phyloP scores from a whole-genome alignment of 2,797 vertebrate species.

The Pelodytes ibericus region DNA sequence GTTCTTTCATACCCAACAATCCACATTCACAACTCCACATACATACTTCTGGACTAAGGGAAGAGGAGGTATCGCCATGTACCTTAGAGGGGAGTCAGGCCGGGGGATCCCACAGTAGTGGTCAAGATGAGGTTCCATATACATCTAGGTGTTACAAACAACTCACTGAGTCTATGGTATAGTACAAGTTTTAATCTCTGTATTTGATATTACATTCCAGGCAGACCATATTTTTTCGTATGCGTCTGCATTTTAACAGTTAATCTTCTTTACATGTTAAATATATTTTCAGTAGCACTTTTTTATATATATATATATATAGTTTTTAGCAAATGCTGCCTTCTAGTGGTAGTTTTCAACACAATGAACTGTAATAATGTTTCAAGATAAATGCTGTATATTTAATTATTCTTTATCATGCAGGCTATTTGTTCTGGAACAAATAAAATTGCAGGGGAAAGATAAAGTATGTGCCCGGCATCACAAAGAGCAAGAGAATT shows the following conservation, averaged over 20 bases:
- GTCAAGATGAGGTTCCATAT: no score
- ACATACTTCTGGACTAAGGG: no score
- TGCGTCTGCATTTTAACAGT: conserved; percentile 12
- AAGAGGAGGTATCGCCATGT: no score
- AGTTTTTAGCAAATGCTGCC: conserved; percentile 42
- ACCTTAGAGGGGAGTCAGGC: no score
- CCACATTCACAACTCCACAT: no score
- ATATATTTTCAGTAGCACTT: background rate
- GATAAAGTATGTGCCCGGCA: background rate
- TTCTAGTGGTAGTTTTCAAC: conserved; percentile 26
- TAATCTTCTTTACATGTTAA: conserved; percentile 29
- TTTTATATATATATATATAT: background rate
- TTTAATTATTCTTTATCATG: background rate
- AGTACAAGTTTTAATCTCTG: no score
- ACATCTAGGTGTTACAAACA: no score
- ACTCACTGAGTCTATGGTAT: no score
- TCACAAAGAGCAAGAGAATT: background rate
- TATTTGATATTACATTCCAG: no score
- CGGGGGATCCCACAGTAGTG: no score
- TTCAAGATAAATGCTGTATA: background rate
- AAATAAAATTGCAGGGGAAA: background rate
- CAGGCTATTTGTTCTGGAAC: background rate
- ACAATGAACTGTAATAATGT: background rate
- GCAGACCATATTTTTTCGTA: no score
- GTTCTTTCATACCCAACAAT: no score